A percentile compares a stretch with the other conserved stretches of the same genome.
phyloP scores from a whole-genome alignment of 2,797 vertebrate species.

The Oreortyx pictus region DNA sequence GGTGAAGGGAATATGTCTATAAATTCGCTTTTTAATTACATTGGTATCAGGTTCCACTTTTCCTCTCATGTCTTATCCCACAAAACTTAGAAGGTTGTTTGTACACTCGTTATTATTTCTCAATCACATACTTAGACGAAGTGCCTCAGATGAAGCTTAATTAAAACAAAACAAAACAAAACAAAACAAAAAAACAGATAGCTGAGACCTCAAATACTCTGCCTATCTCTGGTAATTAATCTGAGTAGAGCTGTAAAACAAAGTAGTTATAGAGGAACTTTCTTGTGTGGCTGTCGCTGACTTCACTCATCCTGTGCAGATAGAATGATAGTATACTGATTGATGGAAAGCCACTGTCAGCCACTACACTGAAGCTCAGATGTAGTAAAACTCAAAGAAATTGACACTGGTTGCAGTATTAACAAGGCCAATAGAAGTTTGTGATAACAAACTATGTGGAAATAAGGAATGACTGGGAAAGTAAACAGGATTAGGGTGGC shows the following conservation, averaged over 20 bases:
- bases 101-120: not conserved
- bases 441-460: not conserved
- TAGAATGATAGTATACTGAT: not conserved
- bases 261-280: not conserved
- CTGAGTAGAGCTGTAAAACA: not conserved
- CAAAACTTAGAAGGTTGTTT: fast-evolving
- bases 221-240: not conserved
- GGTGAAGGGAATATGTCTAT: not conserved
- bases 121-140: not conserved
- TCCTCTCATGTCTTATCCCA: not conserved
- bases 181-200: fast-evolving
- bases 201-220: fast-evolving
- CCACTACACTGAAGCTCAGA: not conserved
- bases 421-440: not conserved
- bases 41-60: not conserved
- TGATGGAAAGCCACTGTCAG: not conserved
- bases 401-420: not conserved
- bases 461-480: not conserved
- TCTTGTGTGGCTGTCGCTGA: fast-evolving
- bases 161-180: not conserved
- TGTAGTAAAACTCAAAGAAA: not conserved
- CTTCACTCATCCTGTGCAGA: fast-evolving
- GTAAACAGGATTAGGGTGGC: fast-evolving
- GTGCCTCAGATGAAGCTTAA: fast-evolving
- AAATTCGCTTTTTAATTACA: not conserved